A percentile compares a stretch with the other conserved stretches of the same genome.
phyloP scores from a whole-genome alignment of 2,888 invertebrate species.

The Dichetophora obliterata region DNA sequence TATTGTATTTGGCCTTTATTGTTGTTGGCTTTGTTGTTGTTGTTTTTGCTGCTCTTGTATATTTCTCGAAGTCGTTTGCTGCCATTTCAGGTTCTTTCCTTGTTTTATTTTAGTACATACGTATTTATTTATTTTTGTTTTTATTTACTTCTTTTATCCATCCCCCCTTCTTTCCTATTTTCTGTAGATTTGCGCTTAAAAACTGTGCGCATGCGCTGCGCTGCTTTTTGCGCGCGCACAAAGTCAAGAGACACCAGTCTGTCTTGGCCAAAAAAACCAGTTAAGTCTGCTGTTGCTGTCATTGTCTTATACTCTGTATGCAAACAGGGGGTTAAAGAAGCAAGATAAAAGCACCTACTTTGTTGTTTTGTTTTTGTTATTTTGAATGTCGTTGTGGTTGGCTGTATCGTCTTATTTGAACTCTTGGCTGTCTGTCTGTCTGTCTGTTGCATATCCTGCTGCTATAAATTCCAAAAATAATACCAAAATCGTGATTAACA shows the following conservation, averaged over 20 bases:
- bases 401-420: neutral
- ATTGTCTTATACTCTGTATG: no score
- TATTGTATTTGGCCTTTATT: no score
- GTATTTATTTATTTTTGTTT: neutral
- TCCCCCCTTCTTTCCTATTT: no score
- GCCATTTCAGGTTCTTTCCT: constrained; percentile 19
- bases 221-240: constrained; percentile 31
- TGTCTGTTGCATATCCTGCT: no score
- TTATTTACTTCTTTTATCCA: neutral
- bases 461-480: no score
- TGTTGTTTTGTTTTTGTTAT: no score
- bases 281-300: neutral
- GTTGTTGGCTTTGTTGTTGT: neutral
- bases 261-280: constrained; percentile 25
- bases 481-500: neutral
- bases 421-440: neutral
- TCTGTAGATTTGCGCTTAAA: neutral
- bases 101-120: neutral
- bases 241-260: constrained; percentile 49
- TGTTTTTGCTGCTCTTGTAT: neutral
- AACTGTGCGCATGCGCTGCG: neutral
- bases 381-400: neutral
- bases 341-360: no score
- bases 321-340: no score
- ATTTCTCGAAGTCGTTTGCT: neutral